Evolutionary conservation across 2,888 invertebrate species (phyloP).

Genomic region (Drosophila merina): DNA sequence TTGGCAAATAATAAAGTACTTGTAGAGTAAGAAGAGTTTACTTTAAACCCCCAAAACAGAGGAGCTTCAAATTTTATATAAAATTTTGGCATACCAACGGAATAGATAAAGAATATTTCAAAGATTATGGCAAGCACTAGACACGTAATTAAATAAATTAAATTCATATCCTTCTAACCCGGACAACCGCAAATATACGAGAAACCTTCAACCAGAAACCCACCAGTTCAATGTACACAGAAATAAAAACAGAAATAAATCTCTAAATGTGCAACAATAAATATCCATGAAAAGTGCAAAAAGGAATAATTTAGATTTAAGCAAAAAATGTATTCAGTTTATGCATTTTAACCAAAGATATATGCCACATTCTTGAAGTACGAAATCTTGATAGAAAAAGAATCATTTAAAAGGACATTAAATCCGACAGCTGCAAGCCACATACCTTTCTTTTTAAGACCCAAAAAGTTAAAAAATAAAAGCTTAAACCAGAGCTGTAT

Average conservation of each 20-base stretch:
- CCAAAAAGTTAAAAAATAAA: background rate
- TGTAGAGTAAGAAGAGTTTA: conserved; percentile 48
- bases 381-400: too few relatives aligned
- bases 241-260: conserved; percentile 16
- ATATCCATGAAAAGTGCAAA: conserved; percentile 2
- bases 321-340: conserved; percentile 9
- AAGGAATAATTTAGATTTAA: conserved; percentile 9
- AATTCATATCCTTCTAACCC: conserved; percentile 61
- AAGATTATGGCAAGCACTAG: conserved; percentile 5
- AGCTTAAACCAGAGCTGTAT: background rate
- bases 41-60: conserved; percentile 51
- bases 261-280: conserved; percentile 16
- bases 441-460: background rate
- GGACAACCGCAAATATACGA: background rate
- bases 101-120: conserved; percentile 29
- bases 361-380: background rate
- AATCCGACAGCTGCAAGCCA: too few relatives aligned
- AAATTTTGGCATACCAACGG: conserved; percentile 53
- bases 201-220: conserved; percentile 20
- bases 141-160: conserved; percentile 14
- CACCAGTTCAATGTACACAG: conserved; percentile 27
- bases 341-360: conserved; percentile 12
- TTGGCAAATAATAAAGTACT: conserved; percentile 6
- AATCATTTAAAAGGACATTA: too few relatives aligned
- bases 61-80: conserved; percentile 70